A percentile compares a stretch with the other conserved stretches of the same genome.
Evolutionary conservation across 2,797 vertebrate species (phyloP).

Genomic region (Arremon brunneinucha): DNA sequence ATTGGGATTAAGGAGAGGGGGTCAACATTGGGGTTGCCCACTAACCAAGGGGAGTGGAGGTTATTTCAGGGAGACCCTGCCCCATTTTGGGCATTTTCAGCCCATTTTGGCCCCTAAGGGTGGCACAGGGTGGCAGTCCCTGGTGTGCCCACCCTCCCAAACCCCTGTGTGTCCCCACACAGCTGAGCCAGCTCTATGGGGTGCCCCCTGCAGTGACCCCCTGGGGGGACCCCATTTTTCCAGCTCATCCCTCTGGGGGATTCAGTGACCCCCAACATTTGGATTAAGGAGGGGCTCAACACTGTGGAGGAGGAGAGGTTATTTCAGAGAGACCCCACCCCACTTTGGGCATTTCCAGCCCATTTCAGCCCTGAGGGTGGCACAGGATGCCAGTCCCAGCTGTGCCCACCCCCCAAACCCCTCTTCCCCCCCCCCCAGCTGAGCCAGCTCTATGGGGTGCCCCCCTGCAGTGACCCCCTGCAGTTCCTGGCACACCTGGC

Average conservation of each 20-base stretch:
- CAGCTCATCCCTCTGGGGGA: too few species aligned
- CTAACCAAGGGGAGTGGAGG: not conserved
- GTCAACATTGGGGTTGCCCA: not conserved
- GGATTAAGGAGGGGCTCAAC: too few species aligned
- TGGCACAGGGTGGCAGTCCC: not conserved
- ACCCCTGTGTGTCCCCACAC: too few species aligned
- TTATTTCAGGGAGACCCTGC: accelerated
- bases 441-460: not conserved
- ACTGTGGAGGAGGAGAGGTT: too few species aligned
- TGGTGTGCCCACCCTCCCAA: too few species aligned
- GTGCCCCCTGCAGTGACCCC: too few species aligned
- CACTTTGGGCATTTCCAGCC: not conserved
- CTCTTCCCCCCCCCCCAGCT: not conserved
- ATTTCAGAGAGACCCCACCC: not conserved
- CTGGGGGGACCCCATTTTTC: too few species aligned
- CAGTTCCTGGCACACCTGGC: not conserved
- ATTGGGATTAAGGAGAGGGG: not conserved
- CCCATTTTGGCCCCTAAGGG: not conserved
- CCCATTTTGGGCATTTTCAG: too few species aligned
- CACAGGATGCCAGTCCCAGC: not conserved
- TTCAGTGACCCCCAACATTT: too few species aligned
- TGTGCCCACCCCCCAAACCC: not conserved
- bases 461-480: not conserved
- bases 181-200: too few species aligned
- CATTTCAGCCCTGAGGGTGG: not conserved